Conservation (phyloP, 2,797 vertebrate genomes). For the Stomatorhinus walkeri region DNA sequence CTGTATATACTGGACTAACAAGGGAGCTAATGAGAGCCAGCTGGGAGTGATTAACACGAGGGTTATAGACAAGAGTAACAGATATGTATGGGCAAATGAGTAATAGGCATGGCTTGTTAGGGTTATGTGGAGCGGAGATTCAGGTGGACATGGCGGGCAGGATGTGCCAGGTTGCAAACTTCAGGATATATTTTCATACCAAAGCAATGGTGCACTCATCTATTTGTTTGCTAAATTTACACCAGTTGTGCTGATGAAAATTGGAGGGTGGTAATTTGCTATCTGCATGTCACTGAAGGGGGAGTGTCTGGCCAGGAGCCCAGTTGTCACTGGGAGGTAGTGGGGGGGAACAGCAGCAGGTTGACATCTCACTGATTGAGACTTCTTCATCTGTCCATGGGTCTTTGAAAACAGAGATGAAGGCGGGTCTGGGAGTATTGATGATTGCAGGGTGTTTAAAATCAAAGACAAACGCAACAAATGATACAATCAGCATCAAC, state of each 20-base stretch:
- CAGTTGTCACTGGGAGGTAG: neutral
- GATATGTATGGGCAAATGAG: neutral
- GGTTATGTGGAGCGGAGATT: neutral
- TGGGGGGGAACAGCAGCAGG: neutral
- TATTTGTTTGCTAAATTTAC: conserved; percentile 21
- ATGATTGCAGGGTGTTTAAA: conserved; percentile 14
- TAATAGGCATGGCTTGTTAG: neutral
- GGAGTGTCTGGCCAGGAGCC: neutral
- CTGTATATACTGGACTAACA: neutral
- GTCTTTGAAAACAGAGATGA: conserved; percentile 5
- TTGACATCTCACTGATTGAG: conserved; percentile 14
- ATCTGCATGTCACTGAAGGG: neutral
- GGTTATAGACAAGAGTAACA: neutral
- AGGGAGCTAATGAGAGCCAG: neutral
- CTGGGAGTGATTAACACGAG: neutral
- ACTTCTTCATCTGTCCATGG: neutral
- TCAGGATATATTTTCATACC: neutral
- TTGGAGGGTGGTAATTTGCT: neutral
- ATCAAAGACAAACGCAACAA: neutral
- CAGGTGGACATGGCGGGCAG: neutral
- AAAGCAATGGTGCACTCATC: neutral
- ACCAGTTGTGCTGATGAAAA: neutral
- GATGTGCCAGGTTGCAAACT: neutral
- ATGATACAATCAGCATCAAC: conserved; percentile 11
- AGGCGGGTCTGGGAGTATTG: neutral